Conservation (phyloP, 2,888 invertebrate species). For the Coremacera marginata region DNA sequence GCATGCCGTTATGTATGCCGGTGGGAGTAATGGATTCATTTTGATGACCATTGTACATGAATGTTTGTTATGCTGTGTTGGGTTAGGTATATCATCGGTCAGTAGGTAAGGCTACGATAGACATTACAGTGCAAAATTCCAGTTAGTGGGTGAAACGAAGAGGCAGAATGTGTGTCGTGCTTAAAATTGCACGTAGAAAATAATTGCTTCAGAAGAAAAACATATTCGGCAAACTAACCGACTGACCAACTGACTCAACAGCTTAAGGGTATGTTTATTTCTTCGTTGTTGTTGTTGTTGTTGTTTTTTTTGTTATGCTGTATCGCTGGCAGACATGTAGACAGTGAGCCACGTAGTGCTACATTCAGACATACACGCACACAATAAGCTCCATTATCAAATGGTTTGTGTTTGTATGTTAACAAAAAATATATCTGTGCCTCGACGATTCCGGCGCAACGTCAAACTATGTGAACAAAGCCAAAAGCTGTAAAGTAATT, state of each 20-base stretch:
- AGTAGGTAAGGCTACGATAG: not conserved
- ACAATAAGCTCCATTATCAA: too few relatives aligned
- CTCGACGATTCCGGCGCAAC: not conserved
- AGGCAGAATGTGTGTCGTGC: conserved; percentile 6
- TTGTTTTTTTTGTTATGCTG: not conserved
- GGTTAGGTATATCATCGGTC: not conserved
- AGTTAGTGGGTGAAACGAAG: not conserved
- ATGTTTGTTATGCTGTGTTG: not conserved
- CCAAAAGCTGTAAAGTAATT: conserved; percentile 29
- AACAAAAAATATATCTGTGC: not conserved
- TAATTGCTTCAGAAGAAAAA: conserved; percentile 11
- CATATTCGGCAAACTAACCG: not conserved
- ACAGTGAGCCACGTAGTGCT: conserved; percentile 15
- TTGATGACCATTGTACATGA: not conserved
- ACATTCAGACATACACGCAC: not conserved
- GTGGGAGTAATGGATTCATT: conserved; percentile 13
- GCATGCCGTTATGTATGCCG: conserved; percentile 2
- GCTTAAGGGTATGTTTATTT: not conserved
- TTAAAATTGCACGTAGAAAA: conserved; percentile 26
- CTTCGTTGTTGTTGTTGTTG: not conserved
- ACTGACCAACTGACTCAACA: conserved; percentile 34
- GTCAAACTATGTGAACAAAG: not conserved
- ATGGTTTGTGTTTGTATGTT: not conserved
- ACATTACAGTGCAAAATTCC: not conserved
- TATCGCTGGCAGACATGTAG: conserved; percentile 14